phyloP scores from a whole-genome alignment of 1,140 invertebrate genomes.

The Yoshiicerus persimilis region DNA sequence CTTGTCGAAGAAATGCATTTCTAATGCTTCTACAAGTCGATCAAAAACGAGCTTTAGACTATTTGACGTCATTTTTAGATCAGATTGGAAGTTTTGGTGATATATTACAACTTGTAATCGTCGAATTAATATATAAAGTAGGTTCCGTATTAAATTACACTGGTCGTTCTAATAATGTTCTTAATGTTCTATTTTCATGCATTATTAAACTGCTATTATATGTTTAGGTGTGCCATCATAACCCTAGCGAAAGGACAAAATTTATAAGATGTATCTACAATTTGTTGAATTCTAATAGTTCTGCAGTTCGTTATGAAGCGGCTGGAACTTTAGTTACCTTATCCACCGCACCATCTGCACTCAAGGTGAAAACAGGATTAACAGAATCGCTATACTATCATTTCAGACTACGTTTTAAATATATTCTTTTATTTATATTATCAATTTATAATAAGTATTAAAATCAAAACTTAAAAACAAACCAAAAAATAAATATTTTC shows the following conservation, averaged over 20 bases:
- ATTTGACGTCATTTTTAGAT: slow-evolving; percentile 91
- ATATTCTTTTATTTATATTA: no score
- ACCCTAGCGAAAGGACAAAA: slow-evolving; percentile 91
- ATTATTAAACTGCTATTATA: neutral
- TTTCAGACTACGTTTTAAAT: no score
- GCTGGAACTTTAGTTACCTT: slow-evolving; percentile 99
- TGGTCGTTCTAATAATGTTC: no score
- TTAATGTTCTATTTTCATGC: neutral
- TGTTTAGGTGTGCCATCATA: slow-evolving; percentile 85
- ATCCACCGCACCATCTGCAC: slow-evolving; percentile 92
- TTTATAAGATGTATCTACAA: slow-evolving; percentile 99
- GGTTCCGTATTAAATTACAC: no score
- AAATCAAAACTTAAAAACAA: no score
- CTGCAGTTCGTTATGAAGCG: slow-evolving; percentile 97
- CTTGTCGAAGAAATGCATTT: slow-evolving; percentile 98
- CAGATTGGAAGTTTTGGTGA: slow-evolving; percentile 94
- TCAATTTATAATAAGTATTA: no score
- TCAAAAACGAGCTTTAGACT: slow-evolving; percentile 87
- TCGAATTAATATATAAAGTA: slow-evolving; percentile 99
- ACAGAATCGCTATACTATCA: no score
- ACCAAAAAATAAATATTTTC: no score
- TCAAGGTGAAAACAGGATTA: no score
- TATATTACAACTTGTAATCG: slow-evolving; percentile 96
- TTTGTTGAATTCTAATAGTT: slow-evolving; percentile 91
- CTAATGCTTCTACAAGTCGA: slow-evolving; percentile 98